Conservation (phyloP, 2,888 invertebrate genomes). For the Tribolium freemani region DNA sequence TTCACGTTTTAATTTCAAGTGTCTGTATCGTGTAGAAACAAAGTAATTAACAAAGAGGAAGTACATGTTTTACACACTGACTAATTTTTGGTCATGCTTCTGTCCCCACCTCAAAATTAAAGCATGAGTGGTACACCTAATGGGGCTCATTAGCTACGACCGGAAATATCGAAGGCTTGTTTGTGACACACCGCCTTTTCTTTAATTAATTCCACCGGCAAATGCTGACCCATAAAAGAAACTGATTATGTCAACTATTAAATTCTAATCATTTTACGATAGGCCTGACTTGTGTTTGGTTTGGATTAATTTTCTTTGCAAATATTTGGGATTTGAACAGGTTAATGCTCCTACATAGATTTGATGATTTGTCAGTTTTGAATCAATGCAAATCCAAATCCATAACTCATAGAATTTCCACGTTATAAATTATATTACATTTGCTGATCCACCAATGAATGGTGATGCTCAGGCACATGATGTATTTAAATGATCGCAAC, state of each 20-base stretch:
- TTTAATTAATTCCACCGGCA: not conserved
- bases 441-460: constrained; percentile 20
- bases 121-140: constrained; percentile 29
- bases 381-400: not conserved
- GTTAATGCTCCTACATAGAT: not conserved
- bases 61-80: constrained; percentile 17
- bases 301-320: not conserved
- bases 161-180: constrained; percentile 28
- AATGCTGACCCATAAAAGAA: not conserved
- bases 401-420: constrained; percentile 1
- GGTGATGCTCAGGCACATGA: constrained; percentile 20
- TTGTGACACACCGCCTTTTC: constrained; percentile 22
- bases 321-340: not conserved
- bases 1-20: not conserved
- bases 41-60: constrained; percentile 19
- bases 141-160: constrained; percentile 12
- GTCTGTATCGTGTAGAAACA: not conserved
- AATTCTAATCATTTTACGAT: no score
- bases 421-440: not conserved
- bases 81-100: constrained; percentile 35
- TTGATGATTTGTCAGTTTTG: constrained; percentile 7
- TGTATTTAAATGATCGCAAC: constrained; percentile 12
- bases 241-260: no score
- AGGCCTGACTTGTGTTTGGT: no score
- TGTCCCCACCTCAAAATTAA: constrained; percentile 28